Conservation (phyloP, 1,140 invertebrate genomes). For the Drosophila sulfurigaster region DNA sequence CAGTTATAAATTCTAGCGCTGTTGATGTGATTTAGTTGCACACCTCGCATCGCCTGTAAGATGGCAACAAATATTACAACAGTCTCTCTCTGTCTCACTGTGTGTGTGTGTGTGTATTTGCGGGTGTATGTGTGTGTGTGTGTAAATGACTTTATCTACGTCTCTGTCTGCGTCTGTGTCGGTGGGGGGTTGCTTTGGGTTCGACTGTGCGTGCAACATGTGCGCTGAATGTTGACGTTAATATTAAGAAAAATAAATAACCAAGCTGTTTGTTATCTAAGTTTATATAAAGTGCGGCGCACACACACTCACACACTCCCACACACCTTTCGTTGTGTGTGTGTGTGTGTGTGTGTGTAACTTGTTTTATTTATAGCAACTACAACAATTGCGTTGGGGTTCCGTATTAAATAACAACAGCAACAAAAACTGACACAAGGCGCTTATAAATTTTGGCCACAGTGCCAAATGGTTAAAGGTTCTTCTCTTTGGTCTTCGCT, state of each 20-base stretch:
- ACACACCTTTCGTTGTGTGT: conserved; percentile 5
- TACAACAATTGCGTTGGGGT: conserved; percentile 77
- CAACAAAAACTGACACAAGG: conserved; percentile 62
- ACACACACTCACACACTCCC: conserved; percentile 8
- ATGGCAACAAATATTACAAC: conserved; percentile 77
- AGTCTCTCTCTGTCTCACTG: conserved; percentile 43
- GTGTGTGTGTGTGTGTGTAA: conserved; percentile 40
- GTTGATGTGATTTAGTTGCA: conserved; percentile 82
- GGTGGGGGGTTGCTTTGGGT: conserved; percentile 27
- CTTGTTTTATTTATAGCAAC: conserved; percentile 81
- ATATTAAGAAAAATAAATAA: conserved; percentile 84
- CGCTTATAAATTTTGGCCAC: conserved; percentile 79
- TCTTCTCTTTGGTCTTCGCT: background rate
- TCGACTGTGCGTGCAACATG: conserved; percentile 78
- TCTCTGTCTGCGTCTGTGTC: conserved; percentile 34
- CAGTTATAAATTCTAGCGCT: conserved; percentile 80
- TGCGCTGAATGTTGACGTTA: conserved; percentile 83
- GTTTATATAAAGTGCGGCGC: conserved; percentile 77
- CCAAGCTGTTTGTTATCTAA: conserved; percentile 83
- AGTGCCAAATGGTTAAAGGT: conserved; percentile 47
- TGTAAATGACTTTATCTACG: conserved; percentile 76
- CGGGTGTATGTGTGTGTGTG: conserved; percentile 36
- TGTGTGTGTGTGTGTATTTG: conserved; percentile 2
- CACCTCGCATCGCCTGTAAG: conserved; percentile 80
- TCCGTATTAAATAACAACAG: conserved; percentile 74